These are phyloP conservation scores for Anser cygnoides DNA, from an alignment of 2,113 vertebrate species.

Conservation along the genomic window DNA sequence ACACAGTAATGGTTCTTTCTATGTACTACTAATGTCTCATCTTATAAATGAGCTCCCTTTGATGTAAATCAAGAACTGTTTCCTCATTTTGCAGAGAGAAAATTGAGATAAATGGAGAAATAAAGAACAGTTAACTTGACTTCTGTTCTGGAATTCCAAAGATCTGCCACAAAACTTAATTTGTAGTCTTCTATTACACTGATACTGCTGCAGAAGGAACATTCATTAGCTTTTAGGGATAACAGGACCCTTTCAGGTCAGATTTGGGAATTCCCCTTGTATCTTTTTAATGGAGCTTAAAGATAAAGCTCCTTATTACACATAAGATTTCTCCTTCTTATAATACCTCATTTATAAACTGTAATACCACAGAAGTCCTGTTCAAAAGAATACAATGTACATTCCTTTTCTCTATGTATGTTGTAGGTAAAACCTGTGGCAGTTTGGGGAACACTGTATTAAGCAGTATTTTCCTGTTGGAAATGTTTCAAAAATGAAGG, in stretches of 20 bases:
- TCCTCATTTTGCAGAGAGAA: slow-evolving; percentile 2
- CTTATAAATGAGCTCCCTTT: not conserved
- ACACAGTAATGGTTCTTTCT: not conserved
- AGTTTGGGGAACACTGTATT: not conserved
- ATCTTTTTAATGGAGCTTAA: not conserved
- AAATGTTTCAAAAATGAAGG: not conserved
- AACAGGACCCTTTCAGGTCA: not conserved
- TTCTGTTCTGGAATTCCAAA: slow-evolving; percentile 25
- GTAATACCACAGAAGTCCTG: not conserved
- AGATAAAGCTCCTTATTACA: not conserved
- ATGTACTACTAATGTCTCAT: not conserved
- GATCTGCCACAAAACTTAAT: slow-evolving; percentile 1
- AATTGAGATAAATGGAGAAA: slow-evolving; percentile 24
- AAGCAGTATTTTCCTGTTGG: not conserved
- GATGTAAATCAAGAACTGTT: slow-evolving; percentile 9
- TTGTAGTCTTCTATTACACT: not conserved
- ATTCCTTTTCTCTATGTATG: not conserved
- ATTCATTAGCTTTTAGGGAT: not conserved
- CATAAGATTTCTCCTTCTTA: not conserved
- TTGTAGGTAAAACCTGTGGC: not conserved
- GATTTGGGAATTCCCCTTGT: not conserved
- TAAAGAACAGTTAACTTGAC: slow-evolving; percentile 21
- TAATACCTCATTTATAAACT: not conserved
- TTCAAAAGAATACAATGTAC: not conserved
- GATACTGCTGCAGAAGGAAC: not conserved